Conservation (phyloP, 2,797 vertebrate genomes). For the Hoplostethus atlanticus region DNA sequence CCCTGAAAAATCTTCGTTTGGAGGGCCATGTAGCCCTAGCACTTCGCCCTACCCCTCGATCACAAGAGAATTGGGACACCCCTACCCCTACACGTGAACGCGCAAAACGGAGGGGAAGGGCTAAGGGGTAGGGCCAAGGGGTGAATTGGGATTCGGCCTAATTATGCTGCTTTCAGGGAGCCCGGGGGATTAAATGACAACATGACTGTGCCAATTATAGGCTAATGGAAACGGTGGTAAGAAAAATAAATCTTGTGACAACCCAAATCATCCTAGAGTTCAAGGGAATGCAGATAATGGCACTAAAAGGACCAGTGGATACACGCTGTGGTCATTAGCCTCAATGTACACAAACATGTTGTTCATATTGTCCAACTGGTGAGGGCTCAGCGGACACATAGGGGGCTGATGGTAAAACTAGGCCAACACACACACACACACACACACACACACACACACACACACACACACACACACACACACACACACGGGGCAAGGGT, state of each 20-base stretch:
- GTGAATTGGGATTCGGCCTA: too few relatives aligned
- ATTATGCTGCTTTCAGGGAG: constrained; percentile 15
- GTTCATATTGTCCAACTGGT: constrained; percentile 30
- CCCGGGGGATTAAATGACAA: too few relatives aligned
- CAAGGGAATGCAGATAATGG: background rate
- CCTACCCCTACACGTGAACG: too few relatives aligned
- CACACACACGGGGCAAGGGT: constrained; percentile 20
- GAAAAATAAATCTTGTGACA: background rate
- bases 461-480: constrained; percentile 18
- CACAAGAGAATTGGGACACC: too few relatives aligned
- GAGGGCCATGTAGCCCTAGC: too few relatives aligned
- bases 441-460: constrained; percentile 21
- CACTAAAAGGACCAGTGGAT: background rate
- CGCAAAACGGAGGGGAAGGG: too few relatives aligned
- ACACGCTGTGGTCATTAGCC: background rate
- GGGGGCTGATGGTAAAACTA: constrained; percentile 23
- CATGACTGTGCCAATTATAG: background rate
- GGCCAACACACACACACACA: constrained; percentile 13
- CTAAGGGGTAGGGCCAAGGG: too few relatives aligned
- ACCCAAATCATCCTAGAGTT: background rate
- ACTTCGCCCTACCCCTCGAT: too few relatives aligned
- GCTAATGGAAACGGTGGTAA: background rate
- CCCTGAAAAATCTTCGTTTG: too few relatives aligned
- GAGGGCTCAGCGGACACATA: constrained; percentile 15
- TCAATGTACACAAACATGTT: constrained; percentile 42